Evolutionary conservation across 1,140 invertebrate species (phyloP).

Genomic region (Habropoda laboriosa): DNA sequence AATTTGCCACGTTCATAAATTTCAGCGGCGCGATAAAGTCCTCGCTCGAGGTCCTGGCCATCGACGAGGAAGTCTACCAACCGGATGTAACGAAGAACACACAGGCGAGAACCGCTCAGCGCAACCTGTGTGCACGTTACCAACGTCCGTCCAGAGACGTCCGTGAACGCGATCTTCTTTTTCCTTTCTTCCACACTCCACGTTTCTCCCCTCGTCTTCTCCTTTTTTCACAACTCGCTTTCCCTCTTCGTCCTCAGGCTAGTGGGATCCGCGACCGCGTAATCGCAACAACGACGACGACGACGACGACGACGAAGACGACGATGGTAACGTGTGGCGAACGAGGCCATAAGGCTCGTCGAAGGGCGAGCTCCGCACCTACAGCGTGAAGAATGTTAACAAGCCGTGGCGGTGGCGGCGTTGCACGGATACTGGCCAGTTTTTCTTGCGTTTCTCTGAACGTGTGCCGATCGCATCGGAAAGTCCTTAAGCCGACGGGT

Average conservation of each 20-base stretch:
- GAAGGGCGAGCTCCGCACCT: constrained; percentile 62
- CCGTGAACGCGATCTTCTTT: constrained; percentile 35
- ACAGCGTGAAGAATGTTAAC: constrained; percentile 75
- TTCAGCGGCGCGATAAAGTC: constrained; percentile 60
- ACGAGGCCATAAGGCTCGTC: constrained; percentile 24
- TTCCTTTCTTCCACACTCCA: neutral
- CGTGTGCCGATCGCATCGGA: constrained; percentile 66
- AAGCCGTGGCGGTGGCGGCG: constrained; percentile 59
- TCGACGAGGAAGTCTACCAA: constrained; percentile 60
- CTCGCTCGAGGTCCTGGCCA: constrained; percentile 41
- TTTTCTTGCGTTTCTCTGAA: constrained; percentile 60
- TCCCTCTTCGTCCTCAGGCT: neutral
- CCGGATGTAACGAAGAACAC: constrained; percentile 51
- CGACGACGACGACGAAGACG: constrained; percentile 4
- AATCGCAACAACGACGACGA: constrained; percentile 43
- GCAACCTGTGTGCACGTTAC: neutral
- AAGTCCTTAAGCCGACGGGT: constrained; percentile 59
- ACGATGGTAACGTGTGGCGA: constrained; percentile 31
- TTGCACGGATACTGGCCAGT: constrained; percentile 50
- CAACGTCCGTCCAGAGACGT: constrained; percentile 1
- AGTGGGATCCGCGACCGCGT: constrained; percentile 15
- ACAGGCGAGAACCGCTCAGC: neutral
- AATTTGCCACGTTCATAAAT: constrained; percentile 60
- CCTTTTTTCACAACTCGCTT: neutral
- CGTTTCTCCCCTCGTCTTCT: neutral